Percentiles rank a stretch among this genome's conserved stretches.
These are phyloP conservation scores for Gila robusta DNA, from an alignment of 2,797 vertebrate species.

Conservation along the genomic window DNA sequence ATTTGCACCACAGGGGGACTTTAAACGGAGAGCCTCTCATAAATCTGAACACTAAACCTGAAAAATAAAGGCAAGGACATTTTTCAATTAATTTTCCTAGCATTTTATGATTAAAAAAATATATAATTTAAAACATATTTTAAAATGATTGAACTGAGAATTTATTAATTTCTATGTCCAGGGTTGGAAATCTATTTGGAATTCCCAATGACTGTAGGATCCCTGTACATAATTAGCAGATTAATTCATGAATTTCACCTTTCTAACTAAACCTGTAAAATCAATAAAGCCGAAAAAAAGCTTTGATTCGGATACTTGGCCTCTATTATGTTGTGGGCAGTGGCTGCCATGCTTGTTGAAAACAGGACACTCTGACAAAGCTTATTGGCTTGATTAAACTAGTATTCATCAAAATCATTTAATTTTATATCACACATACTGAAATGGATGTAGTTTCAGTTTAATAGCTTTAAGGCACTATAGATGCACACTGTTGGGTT, in stretches of 20 bases:
- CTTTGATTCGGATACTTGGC: not conserved
- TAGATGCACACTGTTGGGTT: not conserved
- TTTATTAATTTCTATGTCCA: not conserved
- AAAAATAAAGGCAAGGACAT: not conserved
- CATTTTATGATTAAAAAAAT: not conserved
- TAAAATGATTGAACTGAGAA: not conserved
- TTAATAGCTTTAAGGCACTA: constrained; percentile 10
- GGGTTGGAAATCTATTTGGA: not conserved
- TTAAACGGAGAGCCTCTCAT: not conserved
- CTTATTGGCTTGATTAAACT: constrained; percentile 25
- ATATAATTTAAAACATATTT: not conserved
- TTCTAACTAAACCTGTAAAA: constrained; percentile 2
- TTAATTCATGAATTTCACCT: not conserved
- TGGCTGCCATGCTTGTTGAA: constrained; percentile 21
- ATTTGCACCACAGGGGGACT: no score
- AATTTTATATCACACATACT: constrained; percentile 29
- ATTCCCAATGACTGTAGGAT: not conserved
- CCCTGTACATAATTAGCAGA: not conserved
- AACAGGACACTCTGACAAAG: constrained; percentile 27
- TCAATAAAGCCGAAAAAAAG: not conserved
- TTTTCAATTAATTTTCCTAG: not conserved
- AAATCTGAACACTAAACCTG: not conserved
- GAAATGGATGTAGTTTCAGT: constrained; percentile 35
- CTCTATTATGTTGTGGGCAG: not conserved
- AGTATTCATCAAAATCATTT: constrained; percentile 1